These are phyloP conservation scores for Scaeva pyrastri DNA, from an alignment of 2,888 invertebrate species.

Conservation along the genomic window DNA sequence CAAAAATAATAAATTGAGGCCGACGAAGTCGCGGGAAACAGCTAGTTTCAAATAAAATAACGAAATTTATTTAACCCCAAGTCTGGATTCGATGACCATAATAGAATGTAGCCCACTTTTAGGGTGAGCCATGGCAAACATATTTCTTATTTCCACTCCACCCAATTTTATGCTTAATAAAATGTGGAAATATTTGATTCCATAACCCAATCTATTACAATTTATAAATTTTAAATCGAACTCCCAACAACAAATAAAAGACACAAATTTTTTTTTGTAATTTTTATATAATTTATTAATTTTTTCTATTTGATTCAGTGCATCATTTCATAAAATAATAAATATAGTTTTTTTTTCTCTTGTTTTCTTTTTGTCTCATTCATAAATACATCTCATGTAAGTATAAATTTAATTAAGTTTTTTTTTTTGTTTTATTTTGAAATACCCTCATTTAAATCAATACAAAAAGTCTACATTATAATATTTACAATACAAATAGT, in stretches of 20 bases:
- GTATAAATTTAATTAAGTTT: slow-evolving; percentile 72
- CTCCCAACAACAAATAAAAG: slow-evolving; percentile 16
- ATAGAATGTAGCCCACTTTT: not conserved
- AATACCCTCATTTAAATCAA: slow-evolving; percentile 77
- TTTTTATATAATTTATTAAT: slow-evolving; percentile 79
- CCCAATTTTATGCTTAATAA: not conserved
- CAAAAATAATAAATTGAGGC: too few species aligned
- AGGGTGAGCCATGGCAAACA: not conserved
- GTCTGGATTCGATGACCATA: not conserved
- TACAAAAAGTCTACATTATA: slow-evolving; percentile 75
- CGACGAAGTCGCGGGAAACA: too few species aligned
- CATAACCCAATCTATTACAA: not conserved
- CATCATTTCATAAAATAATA: slow-evolving; percentile 81
- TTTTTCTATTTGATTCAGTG: slow-evolving; percentile 84
- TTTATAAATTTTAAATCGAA: not conserved
- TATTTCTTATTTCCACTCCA: not conserved
- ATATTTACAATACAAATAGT: slow-evolving; percentile 64
- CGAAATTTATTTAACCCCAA: too few species aligned
- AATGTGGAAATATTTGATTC: not conserved
- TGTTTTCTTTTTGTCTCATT: slow-evolving; percentile 63
- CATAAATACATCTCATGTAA: slow-evolving; percentile 71
- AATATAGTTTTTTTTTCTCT: slow-evolving; percentile 77
- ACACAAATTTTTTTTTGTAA: slow-evolving; percentile 51
- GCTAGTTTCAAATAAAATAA: too few species aligned
- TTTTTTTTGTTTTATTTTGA: slow-evolving; percentile 66